These are phyloP conservation scores for Steatocranus sp. DNA, from an alignment of 2,797 vertebrate species.

Conservation along the genomic window DNA sequence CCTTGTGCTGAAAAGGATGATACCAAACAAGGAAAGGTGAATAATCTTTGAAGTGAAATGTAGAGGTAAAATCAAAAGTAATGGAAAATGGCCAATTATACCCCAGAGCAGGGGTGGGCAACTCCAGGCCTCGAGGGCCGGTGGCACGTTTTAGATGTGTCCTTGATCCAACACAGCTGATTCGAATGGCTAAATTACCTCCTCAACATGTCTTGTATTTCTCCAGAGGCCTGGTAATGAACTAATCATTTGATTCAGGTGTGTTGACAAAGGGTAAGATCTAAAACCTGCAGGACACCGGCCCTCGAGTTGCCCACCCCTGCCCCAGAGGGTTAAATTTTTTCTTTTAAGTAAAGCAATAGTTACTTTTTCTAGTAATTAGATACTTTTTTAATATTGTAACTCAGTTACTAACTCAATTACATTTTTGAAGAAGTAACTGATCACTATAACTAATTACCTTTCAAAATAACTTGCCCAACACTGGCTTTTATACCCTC, in stretches of 20 bases:
- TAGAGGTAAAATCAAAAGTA: not conserved
- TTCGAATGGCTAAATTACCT: not conserved
- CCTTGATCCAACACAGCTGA: not conserved
- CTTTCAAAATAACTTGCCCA: not conserved
- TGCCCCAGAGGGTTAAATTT: not conserved
- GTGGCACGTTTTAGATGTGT: not conserved
- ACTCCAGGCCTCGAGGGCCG: not conserved
- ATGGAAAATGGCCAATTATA: not conserved
- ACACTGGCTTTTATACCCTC: not conserved
- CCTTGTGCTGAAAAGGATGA: not conserved
- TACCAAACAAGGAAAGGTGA: not conserved
- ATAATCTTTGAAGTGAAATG: not conserved
- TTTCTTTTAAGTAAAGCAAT: not conserved
- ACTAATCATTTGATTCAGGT: accelerated
- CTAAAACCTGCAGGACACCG: accelerated
- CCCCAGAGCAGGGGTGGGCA: not conserved
- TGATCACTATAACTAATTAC: not conserved
- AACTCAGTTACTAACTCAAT: not conserved
- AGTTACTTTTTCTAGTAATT: not conserved
- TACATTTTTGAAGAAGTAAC: not conserved
- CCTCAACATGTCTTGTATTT: not conserved
- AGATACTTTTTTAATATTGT: not conserved
- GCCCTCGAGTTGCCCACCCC: not conserved
- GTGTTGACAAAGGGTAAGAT: not conserved
- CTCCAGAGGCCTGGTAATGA: not conserved